These are phyloP conservation scores for Oscheius sp. DNA, from an alignment of 2,888 invertebrate species.

Conservation along the genomic window DNA sequence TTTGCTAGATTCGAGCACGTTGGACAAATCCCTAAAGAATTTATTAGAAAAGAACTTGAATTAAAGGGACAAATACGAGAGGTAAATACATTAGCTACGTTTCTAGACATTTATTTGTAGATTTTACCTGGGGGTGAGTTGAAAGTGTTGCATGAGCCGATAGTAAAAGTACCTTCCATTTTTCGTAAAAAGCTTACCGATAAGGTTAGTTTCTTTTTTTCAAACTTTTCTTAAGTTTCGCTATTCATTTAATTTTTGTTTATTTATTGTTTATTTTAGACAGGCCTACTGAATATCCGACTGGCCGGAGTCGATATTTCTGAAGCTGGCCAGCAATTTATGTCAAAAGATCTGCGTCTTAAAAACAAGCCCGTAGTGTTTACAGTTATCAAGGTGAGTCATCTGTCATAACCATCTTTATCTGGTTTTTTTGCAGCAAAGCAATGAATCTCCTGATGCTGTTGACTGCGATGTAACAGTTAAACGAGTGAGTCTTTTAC, in stretches of 20 bases:
- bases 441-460: constrained; percentile 52
- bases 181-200: constrained; percentile 48
- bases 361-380: constrained; percentile 63
- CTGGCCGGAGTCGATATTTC: constrained; percentile 68
- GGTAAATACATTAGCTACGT: constrained; percentile 3
- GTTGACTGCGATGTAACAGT: constrained; percentile 65
- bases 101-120: constrained; percentile 27
- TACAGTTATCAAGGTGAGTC: constrained; percentile 60
- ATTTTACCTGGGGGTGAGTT: constrained; percentile 63
- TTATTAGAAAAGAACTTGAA: constrained; percentile 65
- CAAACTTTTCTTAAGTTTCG: too few relatives aligned
- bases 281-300: constrained; percentile 60
- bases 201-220: constrained; percentile 14
- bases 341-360: constrained; percentile 62
- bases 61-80: constrained; percentile 62
- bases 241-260: neutral
- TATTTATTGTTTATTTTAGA: constrained; percentile 32
- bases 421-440: constrained; percentile 11
- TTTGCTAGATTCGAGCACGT: constrained; percentile 68
- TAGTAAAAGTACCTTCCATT: constrained; percentile 61
- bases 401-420: neutral
- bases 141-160: constrained; percentile 65
- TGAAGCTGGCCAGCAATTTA: constrained; percentile 62
- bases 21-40: constrained; percentile 67
- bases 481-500: constrained; percentile 53